Percentiles rank a stretch among this genome's conserved stretches.
Conservation (phyloP, 2,797 vertebrate species). For the Benthosema pterotum region DNA sequence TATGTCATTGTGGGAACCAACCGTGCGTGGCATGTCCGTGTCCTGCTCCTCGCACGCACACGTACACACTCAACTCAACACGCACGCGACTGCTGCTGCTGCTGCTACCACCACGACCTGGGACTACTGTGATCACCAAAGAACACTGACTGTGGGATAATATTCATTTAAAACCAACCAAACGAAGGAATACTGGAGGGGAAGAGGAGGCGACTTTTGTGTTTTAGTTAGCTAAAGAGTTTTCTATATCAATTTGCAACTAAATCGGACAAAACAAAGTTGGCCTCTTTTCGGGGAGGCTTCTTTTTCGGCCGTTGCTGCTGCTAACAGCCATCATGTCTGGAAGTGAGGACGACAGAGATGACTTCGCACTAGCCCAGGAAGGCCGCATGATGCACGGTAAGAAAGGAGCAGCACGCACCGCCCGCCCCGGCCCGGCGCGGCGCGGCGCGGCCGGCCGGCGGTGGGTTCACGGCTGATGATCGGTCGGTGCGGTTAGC, state of each 20-base stretch:
- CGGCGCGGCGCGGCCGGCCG: too few species aligned
- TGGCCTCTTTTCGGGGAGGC: too few species aligned
- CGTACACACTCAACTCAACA: background rate
- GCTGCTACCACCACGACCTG: constrained; percentile 35
- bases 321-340: constrained; percentile 75
- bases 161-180: too few species aligned
- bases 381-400: constrained; percentile 80
- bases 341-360: constrained; percentile 83
- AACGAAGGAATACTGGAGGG: too few species aligned
- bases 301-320: constrained; percentile 35
- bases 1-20: constrained; percentile 50
- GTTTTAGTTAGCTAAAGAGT: constrained; percentile 68
- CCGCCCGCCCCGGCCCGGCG: too few species aligned
- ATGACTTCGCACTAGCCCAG: constrained; percentile 77
- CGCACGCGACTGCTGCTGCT: too few species aligned
- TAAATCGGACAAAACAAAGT: constrained; percentile 62
- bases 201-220: constrained; percentile 52
- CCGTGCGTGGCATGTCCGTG: too few species aligned
- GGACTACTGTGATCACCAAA: constrained; percentile 24
- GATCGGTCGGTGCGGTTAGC: too few species aligned
- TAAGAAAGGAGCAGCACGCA: constrained; percentile 59
- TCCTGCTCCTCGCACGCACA: constrained; percentile 38
- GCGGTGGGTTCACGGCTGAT: too few species aligned
- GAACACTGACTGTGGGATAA: constrained; percentile 46
- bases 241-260: constrained; percentile 49